phyloP scores from a whole-genome alignment of 30 jellyfish, hydroid and myxozoan genomes.

The Turritopsis dohrnii region DNA sequence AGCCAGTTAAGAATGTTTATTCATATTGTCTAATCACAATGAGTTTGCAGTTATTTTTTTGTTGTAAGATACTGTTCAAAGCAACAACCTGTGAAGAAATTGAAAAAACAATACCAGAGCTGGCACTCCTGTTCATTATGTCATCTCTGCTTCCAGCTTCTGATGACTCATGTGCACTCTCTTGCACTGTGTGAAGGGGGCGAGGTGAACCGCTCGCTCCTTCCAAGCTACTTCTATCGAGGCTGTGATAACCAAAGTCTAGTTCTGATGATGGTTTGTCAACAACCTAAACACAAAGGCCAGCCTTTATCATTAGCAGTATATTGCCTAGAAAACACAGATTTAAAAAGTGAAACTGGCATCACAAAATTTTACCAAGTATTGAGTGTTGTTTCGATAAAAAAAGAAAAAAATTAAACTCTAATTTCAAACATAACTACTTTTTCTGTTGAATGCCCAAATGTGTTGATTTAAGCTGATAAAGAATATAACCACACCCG shows the following conservation, averaged over 20 bases:
- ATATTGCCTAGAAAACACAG: too few relatives aligned
- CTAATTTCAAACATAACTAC: too few relatives aligned
- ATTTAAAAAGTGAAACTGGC: too few relatives aligned
- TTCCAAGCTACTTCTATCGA: slow-evolving; percentile 58
- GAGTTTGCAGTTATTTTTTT: neutral
- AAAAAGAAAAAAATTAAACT: too few relatives aligned
- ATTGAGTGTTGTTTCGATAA: too few relatives aligned
- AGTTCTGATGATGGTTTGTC: slow-evolving; percentile 36
- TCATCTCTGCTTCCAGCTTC: slow-evolving; percentile 10
- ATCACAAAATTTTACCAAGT: too few relatives aligned
- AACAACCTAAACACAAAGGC: slow-evolving; percentile 18
- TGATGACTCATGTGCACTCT: slow-evolving; percentile 14
- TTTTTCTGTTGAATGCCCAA: too few relatives aligned
- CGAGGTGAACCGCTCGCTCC: slow-evolving; percentile 31
- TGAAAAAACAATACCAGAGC: slow-evolving; percentile 4
- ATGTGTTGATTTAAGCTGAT: too few relatives aligned
- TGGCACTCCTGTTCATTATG: slow-evolving; percentile 6
- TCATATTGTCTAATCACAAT: neutral
- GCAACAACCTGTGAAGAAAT: too few relatives aligned
- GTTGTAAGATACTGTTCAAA: too few relatives aligned
- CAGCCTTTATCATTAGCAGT: too few relatives aligned
- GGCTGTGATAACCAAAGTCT: slow-evolving; percentile 95
- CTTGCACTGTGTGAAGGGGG: slow-evolving; percentile 22
- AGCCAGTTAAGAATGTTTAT: neutral
- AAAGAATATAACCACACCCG: too few relatives aligned